These are phyloP conservation scores for Xyrauchen texanus DNA, from an alignment of 2,113 vertebrate genomes.

Conservation along the genomic window DNA sequence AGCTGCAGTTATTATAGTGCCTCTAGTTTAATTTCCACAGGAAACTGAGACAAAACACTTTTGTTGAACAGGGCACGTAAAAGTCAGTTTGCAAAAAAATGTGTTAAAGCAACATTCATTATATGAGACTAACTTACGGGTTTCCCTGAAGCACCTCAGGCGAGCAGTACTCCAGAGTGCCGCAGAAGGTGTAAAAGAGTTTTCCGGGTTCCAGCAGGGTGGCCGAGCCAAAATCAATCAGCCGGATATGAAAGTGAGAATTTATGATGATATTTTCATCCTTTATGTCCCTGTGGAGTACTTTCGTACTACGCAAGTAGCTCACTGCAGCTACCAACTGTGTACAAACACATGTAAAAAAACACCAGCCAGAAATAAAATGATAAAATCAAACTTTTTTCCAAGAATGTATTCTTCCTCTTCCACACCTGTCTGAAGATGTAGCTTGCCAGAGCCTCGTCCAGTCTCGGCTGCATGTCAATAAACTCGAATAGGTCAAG, in stretches of 20 bases:
- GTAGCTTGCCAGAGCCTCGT: slow-evolving; percentile 89
- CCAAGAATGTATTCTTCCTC: too few relatives aligned
- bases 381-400: not conserved
- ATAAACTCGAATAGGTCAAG: slow-evolving; percentile 95
- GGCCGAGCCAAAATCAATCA: slow-evolving; percentile 93
- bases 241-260: slow-evolving; percentile 84
- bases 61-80: too few relatives aligned
- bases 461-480: slow-evolving; percentile 84
- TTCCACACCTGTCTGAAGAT: slow-evolving; percentile 89
- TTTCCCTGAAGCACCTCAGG: slow-evolving; percentile 91
- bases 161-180: slow-evolving; percentile 93
- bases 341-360: slow-evolving; percentile 28
- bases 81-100: too few relatives aligned
- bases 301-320: slow-evolving; percentile 79
- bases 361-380: not conserved
- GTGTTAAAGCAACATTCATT: not conserved
- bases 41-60: too few relatives aligned
- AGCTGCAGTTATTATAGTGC: too few relatives aligned
- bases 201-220: slow-evolving; percentile 81
- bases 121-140: slow-evolving; percentile 73
- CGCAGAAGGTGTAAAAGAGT: slow-evolving; percentile 88
- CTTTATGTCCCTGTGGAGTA: slow-evolving; percentile 92
- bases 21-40: too few relatives aligned
- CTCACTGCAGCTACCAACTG: slow-evolving; percentile 88
- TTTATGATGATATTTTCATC: slow-evolving; percentile 94